Base-by-base conservation (phyloP, 2,888 invertebrate genomes). In the Pristionchus japonicus region DNA sequence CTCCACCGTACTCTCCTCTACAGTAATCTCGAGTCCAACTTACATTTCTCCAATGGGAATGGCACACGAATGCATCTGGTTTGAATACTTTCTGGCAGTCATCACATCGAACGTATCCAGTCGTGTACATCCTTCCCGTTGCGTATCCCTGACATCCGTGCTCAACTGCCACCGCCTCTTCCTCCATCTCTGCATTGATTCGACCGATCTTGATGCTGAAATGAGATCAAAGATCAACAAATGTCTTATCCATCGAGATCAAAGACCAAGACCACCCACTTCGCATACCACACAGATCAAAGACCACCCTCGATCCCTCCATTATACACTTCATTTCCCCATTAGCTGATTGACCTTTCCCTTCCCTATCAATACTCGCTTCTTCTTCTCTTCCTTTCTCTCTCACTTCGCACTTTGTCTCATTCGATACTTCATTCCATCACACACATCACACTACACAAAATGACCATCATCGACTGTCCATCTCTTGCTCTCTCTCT, bases 31-130 rank as follows among this genome's bases (percentile, higher is more conserved):
- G 20, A 17, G 17, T 52, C n/a, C n/a, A 43, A 52, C 82, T 52
- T 11, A 82, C 82, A 43, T 23, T 52, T 37, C 37, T 49, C 0
- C 6, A 15, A 20, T 82, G 82, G 20, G 49, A 82, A 37, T 82
- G 82, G 82, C 52, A 49, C 6, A 49, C 15, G 82, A 82, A 82
- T 23, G 82, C 49, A 31, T 82, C 82, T 20, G 82, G 82, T n/a
- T 82, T 82, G 82, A 82, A 82, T 27, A 82, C 31, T 23, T 15
- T 23, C 1, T 9, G 1, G 23, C 82, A 82, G 13, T 82, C 82
- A 34, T 31, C 82, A 31, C 82, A 82, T 23, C 37, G 40, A 40
- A 82, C n/a, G n/a, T 37, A 52, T 43, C 82, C 82, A 13, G 20
- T 49, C 2, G 52, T n/a, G 27, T 47, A 77, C 77, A 77, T 40